phyloP scores from a whole-genome alignment of 2,113 vertebrate genomes.

The Nanorana parkeri region DNA sequence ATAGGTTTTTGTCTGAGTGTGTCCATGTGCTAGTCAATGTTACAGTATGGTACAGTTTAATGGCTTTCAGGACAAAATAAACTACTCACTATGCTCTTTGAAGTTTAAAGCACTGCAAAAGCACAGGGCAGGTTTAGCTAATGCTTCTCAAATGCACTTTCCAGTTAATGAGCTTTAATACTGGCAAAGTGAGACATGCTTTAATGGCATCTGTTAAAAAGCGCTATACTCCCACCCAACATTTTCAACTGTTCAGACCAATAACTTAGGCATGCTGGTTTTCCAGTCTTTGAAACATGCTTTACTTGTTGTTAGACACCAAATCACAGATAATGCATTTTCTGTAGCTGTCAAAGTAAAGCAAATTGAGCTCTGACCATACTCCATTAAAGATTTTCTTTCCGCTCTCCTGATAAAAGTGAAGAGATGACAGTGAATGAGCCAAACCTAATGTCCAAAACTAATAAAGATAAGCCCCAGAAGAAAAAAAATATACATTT shows the following conservation, averaged over 20 bases:
- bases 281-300: not conserved
- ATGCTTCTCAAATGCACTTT: conserved; percentile 21
- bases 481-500: not conserved
- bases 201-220: conserved; percentile 40
- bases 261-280: conserved; percentile 27
- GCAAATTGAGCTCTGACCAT: not conserved
- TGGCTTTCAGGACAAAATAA: conserved; percentile 42
- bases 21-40: conserved; percentile 22
- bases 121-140: conserved; percentile 13
- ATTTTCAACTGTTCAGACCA: conserved; percentile 6
- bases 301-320: not conserved
- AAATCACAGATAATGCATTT: not conserved
- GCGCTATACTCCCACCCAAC: not conserved
- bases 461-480: conserved; percentile 21
- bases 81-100: conserved; percentile 20
- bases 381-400: conserved; percentile 27
- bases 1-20: conserved; percentile 29
- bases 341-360: conserved; percentile 18
- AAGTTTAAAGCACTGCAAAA: conserved; percentile 22
- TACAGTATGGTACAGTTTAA: conserved; percentile 13
- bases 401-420: not conserved
- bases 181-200: not conserved
- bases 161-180: conserved; percentile 19
- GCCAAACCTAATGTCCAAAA: conserved; percentile 6
- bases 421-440: conserved; percentile 9